A percentile compares a stretch with the other conserved stretches of the same genome.
Evolutionary conservation across 1,140 invertebrate species (phyloP).

Genomic region (Megalopta genalis): DNA sequence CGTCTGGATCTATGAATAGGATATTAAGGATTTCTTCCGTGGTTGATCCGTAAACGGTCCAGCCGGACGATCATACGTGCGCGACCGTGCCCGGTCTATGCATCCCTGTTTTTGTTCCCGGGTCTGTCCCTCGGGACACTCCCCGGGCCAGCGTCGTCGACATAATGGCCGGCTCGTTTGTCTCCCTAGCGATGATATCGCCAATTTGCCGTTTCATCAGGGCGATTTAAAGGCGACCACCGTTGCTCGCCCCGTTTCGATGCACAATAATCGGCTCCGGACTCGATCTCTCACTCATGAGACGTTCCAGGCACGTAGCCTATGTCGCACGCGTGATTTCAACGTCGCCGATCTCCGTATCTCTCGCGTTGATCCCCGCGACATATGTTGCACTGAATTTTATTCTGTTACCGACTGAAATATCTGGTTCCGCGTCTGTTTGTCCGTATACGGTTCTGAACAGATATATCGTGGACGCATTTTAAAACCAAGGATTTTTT

Average conservation of each 20-base stretch:
- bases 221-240: slow-evolving; percentile 57
- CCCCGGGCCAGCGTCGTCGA: no score
- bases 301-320: slow-evolving; percentile 55
- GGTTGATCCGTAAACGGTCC: slow-evolving; percentile 10
- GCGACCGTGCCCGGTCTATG: neutral
- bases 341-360: slow-evolving; percentile 36
- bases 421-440: no score
- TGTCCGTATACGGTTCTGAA: no score
- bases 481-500: no score
- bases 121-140: neutral
- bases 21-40: slow-evolving; percentile 60
- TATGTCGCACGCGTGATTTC: slow-evolving; percentile 31
- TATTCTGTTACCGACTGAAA: neutral
- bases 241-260: slow-evolving; percentile 24
- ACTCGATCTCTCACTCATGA: slow-evolving; percentile 44
- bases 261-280: slow-evolving; percentile 48
- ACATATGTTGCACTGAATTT: neutral
- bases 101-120: slow-evolving; percentile 23
- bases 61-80: neutral
- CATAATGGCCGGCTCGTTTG: slow-evolving; percentile 50
- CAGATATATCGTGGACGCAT: no score
- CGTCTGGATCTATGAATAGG: slow-evolving; percentile 51
- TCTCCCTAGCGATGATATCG: slow-evolving; percentile 45
- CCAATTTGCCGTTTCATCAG: slow-evolving; percentile 63
- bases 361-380: neutral